Base-by-base conservation (phyloP, 2,113 vertebrate genomes). In the Oryzias celebensis region DNA sequence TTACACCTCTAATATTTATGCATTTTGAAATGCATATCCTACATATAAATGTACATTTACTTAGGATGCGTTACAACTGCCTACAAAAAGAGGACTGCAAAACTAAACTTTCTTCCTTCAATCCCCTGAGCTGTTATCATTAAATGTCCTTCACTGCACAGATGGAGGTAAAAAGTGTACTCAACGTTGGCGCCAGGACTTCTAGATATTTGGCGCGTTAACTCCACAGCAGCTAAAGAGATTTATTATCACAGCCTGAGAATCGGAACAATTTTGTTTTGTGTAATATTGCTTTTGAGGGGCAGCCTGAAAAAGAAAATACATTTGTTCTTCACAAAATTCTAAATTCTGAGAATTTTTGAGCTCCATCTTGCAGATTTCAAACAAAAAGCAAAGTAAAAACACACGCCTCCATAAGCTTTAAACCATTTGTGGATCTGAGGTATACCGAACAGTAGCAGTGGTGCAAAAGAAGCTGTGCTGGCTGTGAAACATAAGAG, bases 391-490 rank as follows among this genome's bases (percentile, higher is more conserved):
- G 44, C 20, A 24, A 3, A 5, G 13, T 55, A 47, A 10, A 41
- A 12, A 56, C 56, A 47, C 46, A 41, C 14, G 45, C 42, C 59
- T 15, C 13, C 2, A n/a, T 46, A 4, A 58, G 57, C 20, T 50
- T 31, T 24, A 57, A 42, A n/a, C 48, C 58, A 66, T 69, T 80
- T 65, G 64, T 69, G n/a, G 50, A 62, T 55, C 57, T 58, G 63
- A 60, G 28, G 23, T 54, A 51, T 71, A 53, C 71, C 79, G 52
- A 75, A 58, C 68, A 83, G 80, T 77, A 85, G 76, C 62, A 52
- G 48, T n/a, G n/a, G 23, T 59, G 36, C 62, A 31, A 49, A 71
- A 60, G 59, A 65, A 56, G 58, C 48, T 2, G 62, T 1, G 7
- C 48, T 48, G 51, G 58, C 57, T 26, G 55, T 1, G 57, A 83